Conservation (phyloP, 2,797 vertebrate genomes). For the Aeoliscus strigatus region DNA sequence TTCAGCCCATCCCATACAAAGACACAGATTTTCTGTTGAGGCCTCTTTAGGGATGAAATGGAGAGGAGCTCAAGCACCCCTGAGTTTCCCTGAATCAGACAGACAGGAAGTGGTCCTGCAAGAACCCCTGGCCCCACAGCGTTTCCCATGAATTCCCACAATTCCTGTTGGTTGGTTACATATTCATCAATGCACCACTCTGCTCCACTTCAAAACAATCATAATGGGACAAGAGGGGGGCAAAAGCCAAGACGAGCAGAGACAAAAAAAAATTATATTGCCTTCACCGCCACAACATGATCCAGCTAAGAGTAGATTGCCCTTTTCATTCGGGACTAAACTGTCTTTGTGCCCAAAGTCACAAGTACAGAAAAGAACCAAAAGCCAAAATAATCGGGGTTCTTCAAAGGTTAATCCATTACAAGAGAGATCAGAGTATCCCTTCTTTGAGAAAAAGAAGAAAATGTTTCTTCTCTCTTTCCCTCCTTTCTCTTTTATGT, state of each 20-base stretch:
- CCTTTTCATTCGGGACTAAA: conserved; percentile 61
- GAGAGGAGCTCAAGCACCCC: conserved; percentile 66
- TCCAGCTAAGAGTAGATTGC: conserved; percentile 62
- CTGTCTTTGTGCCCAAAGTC: conserved; percentile 61
- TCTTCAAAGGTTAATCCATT: conserved; percentile 67
- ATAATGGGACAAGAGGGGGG: conserved; percentile 53
- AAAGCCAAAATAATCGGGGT: conserved; percentile 45
- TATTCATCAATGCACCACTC: conserved; percentile 66
- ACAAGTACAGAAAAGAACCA: conserved; percentile 46
- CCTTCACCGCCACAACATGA: conserved; percentile 67
- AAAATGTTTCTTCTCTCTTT: conserved; percentile 64
- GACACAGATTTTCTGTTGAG: conserved; percentile 69
- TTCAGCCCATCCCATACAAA: conserved; percentile 70
- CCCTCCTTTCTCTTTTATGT: conserved; percentile 69
- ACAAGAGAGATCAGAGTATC: conserved; percentile 67
- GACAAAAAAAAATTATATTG: conserved; percentile 56
- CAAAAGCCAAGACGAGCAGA: conserved; percentile 1
- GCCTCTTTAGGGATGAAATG: conserved; percentile 57
- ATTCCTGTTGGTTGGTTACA: conserved; percentile 76
- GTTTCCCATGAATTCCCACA: conserved; percentile 78
- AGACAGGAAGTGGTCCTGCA: conserved; percentile 73
- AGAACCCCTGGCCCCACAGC: conserved; percentile 68
- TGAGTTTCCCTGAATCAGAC: conserved; percentile 71
- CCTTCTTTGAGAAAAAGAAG: conserved; percentile 64
- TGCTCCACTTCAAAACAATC: conserved; percentile 50